Base-by-base conservation (phyloP, 1,140 invertebrate species). In the Mizuhopecten yessoensis region DNA sequence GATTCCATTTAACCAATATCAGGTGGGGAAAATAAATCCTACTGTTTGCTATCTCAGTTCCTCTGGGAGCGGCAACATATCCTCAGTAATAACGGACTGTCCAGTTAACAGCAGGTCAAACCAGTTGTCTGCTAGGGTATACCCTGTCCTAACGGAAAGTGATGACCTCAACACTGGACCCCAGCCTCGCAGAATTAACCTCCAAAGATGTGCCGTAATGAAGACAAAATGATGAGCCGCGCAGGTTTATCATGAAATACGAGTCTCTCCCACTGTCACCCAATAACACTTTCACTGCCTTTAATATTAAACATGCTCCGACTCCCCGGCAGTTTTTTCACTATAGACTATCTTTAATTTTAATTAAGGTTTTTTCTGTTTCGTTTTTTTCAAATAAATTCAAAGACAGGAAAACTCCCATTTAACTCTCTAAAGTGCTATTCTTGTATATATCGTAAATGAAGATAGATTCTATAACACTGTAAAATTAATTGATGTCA, bases 111-210 rank as follows among this genome's bases (percentile, higher is more conserved):
- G n/a, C 57, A 75, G 57, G 57, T 75, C 57, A 75, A 75, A 75
- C 57, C 57, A 75, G 57, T 75, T 75, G 57, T 20, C 45, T 20
- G 45, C 45, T 23, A 49, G n/a, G n/a, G n/a, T n/a, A n/a, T n/a
- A n/a, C n/a, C n/a, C 45, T 17, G 45, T 49, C 15, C 57, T 75
- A 75, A 75, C 23, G 17, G 57, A 75, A 75, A 75, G 57, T 75
- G 57, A 75, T 75, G 57, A 75, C 57, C 57, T 29, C 57, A 29
- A 29, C n/a, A 75, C 57, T 75, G 57, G 57, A 75, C 57, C 57
- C 23, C 57, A 75, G 57, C 29, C 57, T 75, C 57, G 23, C 1
- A 29, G 57, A 29, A 75, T 75, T 75, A 75, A 29, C 23, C 57
- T 75, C 57, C 57, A 5, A 29, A 7, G 57, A 75, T n/a, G 23